Evolutionary conservation across 2,888 invertebrate genomes (phyloP).

Genomic region (Aelia acuminata): DNA sequence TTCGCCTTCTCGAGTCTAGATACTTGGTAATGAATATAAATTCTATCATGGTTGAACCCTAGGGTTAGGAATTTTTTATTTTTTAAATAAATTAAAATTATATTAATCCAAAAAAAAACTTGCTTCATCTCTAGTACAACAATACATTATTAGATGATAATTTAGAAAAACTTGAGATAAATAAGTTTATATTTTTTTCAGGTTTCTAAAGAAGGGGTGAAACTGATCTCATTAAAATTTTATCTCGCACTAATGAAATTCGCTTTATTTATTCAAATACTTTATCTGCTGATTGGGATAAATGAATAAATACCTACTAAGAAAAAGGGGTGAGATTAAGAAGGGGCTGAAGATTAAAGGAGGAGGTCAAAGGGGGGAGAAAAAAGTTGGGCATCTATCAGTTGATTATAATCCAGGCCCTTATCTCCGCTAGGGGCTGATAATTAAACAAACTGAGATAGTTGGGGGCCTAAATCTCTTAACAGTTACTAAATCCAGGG

Average conservation of each 20-base stretch:
- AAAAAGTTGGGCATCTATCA: not conserved
- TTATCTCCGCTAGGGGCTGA: not conserved
- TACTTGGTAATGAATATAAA: too few relatives aligned
- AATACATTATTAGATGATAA: not conserved
- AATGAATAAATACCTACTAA: slow-evolving; percentile 22
- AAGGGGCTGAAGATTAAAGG: not conserved
- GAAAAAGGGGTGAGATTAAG: not conserved
- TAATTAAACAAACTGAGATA: slow-evolving; percentile 41
- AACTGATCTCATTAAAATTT: not conserved
- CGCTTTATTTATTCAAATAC: not conserved
- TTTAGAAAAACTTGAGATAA: not conserved
- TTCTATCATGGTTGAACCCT: too few relatives aligned
- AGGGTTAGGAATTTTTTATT: too few relatives aligned
- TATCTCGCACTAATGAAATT: slow-evolving; percentile 1
- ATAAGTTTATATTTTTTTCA: not conserved
- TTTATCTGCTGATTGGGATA: not conserved
- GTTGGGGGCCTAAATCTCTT: slow-evolving; percentile 3
- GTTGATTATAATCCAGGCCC: not conserved
- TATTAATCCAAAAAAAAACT: too few relatives aligned
- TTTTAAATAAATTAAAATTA: too few relatives aligned
- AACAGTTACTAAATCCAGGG: slow-evolving; percentile 19
- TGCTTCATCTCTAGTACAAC: too few relatives aligned
- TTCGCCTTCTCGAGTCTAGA: too few relatives aligned
- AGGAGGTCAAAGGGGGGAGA: not conserved
- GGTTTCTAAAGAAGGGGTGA: not conserved